These are phyloP conservation scores for Halyomorpha halys DNA, from an alignment of 1,140 invertebrate species.

Conservation along the genomic window DNA sequence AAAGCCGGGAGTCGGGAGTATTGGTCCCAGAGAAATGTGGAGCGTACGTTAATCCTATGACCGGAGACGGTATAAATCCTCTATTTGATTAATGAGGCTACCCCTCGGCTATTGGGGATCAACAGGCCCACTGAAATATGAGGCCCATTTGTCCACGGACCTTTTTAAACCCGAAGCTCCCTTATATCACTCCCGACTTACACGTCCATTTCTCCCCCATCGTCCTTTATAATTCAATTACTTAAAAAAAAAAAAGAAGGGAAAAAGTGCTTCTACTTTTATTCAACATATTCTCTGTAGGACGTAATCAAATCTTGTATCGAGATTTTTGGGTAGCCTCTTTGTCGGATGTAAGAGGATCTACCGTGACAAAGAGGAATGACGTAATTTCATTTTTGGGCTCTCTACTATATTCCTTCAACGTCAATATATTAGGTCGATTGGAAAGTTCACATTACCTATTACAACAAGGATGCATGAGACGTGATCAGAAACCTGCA, in stretches of 20 bases:
- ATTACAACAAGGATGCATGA: too few relatives aligned
- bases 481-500: too few relatives aligned
- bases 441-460: too few relatives aligned
- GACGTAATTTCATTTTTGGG: too few relatives aligned
- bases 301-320: too few relatives aligned
- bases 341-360: too few relatives aligned
- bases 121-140: not conserved
- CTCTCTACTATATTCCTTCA: too few relatives aligned
- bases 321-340: too few relatives aligned
- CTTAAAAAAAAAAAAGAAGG: not conserved
- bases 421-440: too few relatives aligned
- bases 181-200: constrained; percentile 9
- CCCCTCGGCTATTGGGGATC: not conserved
- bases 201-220: not conserved
- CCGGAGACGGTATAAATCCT: constrained; percentile 1
- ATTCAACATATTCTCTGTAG: too few relatives aligned
- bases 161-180: not conserved
- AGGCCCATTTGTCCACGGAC: constrained; percentile 7
- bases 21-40: constrained; percentile 1
- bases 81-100: not conserved
- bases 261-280: too few relatives aligned
- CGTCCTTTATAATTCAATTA: constrained; percentile 5
- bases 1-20: constrained; percentile 1
- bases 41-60: not conserved
- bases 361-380: too few relatives aligned